Evolutionary conservation across 2,797 vertebrate genomes (phyloP), one percentile per base, ranked within the genome.

Genomic region (Enteromius radiatus): DNA sequence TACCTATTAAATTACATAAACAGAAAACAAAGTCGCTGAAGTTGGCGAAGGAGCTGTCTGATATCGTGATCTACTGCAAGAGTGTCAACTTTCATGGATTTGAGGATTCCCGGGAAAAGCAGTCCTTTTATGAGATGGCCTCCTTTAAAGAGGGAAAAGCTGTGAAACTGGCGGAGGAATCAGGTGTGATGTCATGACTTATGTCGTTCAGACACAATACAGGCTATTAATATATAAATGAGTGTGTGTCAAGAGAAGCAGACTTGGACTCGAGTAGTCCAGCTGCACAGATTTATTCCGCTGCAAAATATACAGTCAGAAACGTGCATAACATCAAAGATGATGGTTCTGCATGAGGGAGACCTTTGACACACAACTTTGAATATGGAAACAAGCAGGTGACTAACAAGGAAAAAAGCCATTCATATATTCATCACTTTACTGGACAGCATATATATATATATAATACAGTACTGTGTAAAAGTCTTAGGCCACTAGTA

Each of bases 51-150:
- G 96, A 97, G 89, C 93, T 99, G 64, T 99, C 98, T 0, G 94
- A 99, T 89, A 93, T 96, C 11, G 96, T 98, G 84, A 90, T 99
- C 88, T 99, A 98, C 95, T 97, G 97, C 86, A 98, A 96, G 91
- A 99, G 97, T 0, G 96, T 99, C 88, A 95, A 95, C 86, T 99
- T 99, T 84, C 52, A 90, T 2, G 95, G 96, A 74, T 99, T 99
- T 56, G 91, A 95, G 36, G 90, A 95, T 3, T 91, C 95, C 0
- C 87, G 2, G 56, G 84, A 92, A 6, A 92, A 93, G 5, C 93
- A 91, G 87, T 92, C 95, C 78, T 99, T 96, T 91, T 96, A 98
- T 0, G 97, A 99, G 93, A 99, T 99, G 95, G 95, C 94, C 0
- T 99, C 98, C 0, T 96, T 99, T 88, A 95, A 95, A 0, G 98